Percentiles rank a stretch among this genome's conserved stretches.
phyloP scores from a whole-genome alignment of 2,113 vertebrate genomes.

The Parotia lawesii region DNA sequence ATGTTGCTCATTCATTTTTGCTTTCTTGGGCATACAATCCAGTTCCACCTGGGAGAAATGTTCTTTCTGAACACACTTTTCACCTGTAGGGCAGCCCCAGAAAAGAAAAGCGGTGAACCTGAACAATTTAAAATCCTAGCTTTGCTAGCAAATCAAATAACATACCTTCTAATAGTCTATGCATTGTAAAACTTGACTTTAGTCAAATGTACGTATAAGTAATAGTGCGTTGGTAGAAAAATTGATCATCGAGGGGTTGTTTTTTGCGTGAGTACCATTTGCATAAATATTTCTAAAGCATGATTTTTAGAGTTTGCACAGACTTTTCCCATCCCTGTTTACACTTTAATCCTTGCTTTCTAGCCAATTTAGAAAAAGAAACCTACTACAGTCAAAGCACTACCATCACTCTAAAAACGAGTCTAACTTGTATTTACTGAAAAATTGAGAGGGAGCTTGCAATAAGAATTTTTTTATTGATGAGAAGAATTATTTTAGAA shows the following conservation, averaged over 20 bases:
- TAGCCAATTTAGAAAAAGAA: neutral
- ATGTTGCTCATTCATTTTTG: neutral
- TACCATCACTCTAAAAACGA: neutral
- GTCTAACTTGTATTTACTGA: neutral
- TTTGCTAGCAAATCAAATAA: neutral
- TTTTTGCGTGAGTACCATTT: neutral
- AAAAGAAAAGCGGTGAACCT: neutral
- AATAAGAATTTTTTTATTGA: neutral
- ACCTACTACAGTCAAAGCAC: neutral
- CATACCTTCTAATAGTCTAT: neutral
- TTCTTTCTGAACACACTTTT: neutral
- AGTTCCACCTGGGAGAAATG: neutral
- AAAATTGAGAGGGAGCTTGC: neutral
- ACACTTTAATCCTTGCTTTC: neutral
- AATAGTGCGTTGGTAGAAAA: neutral
- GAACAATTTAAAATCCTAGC: neutral
- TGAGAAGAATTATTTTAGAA: constrained; percentile 6
- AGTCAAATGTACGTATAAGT: neutral
- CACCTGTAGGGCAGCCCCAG: neutral
- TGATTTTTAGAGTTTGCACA: neutral
- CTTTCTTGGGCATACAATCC: neutral
- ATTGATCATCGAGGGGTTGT: neutral
- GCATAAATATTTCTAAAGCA: neutral
- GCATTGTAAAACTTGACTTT: neutral
- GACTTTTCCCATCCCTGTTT: neutral